Evolutionary conservation across 2,888 invertebrate species (phyloP).

Genomic region (Stegana nigrithorax): DNA sequence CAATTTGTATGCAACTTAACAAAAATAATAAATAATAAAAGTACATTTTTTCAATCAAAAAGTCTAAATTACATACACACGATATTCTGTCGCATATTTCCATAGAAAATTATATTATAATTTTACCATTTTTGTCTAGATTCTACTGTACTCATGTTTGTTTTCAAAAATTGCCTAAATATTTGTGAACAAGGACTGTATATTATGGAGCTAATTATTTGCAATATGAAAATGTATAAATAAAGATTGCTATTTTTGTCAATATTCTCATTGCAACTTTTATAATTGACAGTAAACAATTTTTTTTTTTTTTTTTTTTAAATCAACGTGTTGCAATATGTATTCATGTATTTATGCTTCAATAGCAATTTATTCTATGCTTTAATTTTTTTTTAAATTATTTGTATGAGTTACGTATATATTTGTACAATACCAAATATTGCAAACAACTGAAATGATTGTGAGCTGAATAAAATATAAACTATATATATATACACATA

Average conservation of each 20-base stretch:
- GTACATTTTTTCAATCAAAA: not conserved
- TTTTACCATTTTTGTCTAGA: no score
- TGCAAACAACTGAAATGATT: conserved; percentile 28
- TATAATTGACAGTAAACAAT: not conserved
- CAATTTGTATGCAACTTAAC: conserved; percentile 1
- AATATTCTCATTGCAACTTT: not conserved
- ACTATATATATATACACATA: conserved; percentile 13
- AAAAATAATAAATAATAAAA: not conserved
- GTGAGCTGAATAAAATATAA: conserved; percentile 35
- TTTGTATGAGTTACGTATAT: no score
- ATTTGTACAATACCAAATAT: conserved; percentile 20
- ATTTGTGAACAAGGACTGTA: not conserved
- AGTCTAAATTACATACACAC: no score
- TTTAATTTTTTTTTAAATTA: conserved; percentile 30
- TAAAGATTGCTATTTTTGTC: no score
- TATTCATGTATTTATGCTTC: not conserved
- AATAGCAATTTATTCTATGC: not conserved
- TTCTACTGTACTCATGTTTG: no score
- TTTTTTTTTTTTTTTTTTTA: not conserved
- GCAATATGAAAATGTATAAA: no score
- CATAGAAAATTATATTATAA: no score
- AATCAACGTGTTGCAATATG: not conserved
- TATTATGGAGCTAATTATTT: no score
- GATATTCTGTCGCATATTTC: no score
- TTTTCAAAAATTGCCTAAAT: not conserved